A percentile compares a stretch with the other conserved stretches of the same genome.
Conservation (phyloP, 2,113 vertebrate species). For the Meriones unguiculatus region DNA sequence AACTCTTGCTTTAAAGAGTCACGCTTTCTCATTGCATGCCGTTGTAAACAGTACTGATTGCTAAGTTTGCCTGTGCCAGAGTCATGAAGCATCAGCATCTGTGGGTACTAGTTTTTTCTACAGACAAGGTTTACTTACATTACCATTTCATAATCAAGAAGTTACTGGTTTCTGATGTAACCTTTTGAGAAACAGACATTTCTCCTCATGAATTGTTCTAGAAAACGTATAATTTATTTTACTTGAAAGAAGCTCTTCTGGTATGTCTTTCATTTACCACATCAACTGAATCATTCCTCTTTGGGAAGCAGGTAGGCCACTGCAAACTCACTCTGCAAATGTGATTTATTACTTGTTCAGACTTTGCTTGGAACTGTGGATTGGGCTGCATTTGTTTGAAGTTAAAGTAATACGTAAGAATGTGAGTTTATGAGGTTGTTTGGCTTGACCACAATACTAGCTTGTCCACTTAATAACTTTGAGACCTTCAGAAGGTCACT, state of each 20-base stretch:
- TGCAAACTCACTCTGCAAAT: not conserved
- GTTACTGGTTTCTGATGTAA: slow-evolving; percentile 28
- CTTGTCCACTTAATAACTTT: not conserved
- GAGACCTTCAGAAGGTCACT: not conserved
- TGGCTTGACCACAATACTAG: not conserved
- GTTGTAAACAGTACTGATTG: slow-evolving; percentile 53
- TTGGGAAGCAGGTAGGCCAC: slow-evolving; percentile 2
- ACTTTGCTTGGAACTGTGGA: not conserved
- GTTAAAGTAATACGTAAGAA: slow-evolving; percentile 15
- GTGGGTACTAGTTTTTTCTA: not conserved
- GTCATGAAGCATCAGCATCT: slow-evolving; percentile 24
- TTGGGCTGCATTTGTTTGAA: not conserved
- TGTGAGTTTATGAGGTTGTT: not conserved
- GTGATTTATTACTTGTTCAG: not conserved
- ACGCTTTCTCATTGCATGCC: slow-evolving; percentile 72
- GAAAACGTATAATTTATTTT: slow-evolving; percentile 17
- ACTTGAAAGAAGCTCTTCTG: not conserved
- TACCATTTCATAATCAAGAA: slow-evolving; percentile 23
- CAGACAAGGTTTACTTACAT: not conserved
- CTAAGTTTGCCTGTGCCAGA: slow-evolving; percentile 9
- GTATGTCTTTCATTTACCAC: not conserved
- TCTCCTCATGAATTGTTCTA: not conserved
- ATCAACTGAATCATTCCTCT: not conserved
- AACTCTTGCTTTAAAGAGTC: slow-evolving; percentile 68
- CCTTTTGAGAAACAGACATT: slow-evolving; percentile 38